These are phyloP conservation scores for Pelochelys cantorii DNA, from an alignment of 2,797 vertebrate genomes.

Conservation along the genomic window DNA sequence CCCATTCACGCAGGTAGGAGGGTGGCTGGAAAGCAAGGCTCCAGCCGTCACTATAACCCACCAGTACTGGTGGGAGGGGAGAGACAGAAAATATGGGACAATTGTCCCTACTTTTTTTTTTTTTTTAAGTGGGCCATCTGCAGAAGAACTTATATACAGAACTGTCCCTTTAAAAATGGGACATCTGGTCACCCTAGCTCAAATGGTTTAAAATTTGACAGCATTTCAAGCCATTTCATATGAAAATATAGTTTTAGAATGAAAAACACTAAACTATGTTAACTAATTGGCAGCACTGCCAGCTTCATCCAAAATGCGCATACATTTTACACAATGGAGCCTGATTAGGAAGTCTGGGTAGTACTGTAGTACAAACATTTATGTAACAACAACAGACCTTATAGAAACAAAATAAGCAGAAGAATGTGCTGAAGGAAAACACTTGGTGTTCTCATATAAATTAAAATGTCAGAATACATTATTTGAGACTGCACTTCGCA, in stretches of 20 bases:
- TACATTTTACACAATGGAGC: neutral
- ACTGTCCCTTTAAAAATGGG: too few relatives aligned
- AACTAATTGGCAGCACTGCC: neutral
- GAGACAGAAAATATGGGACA: too few relatives aligned
- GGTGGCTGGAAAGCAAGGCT: too few relatives aligned
- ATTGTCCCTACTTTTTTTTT: too few relatives aligned
- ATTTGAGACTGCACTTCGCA: conserved; percentile 56
- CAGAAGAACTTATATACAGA: too few relatives aligned
- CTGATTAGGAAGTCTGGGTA: neutral
- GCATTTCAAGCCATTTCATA: neutral
- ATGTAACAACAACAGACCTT: conserved; percentile 1
- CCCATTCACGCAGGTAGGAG: too few relatives aligned
- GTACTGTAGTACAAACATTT: neutral
- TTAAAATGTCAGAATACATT: conserved; percentile 59
- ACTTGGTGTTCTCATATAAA: conserved; percentile 28
- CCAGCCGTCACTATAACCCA: too few relatives aligned
- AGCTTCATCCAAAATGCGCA: neutral
- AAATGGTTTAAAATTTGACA: neutral
- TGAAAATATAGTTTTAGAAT: neutral
- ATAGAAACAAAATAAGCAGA: neutral
- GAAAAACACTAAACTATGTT: neutral
- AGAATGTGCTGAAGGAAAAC: neutral
- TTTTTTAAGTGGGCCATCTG: too few relatives aligned
- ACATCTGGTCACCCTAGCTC: too few relatives aligned
- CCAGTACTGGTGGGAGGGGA: too few relatives aligned